Conservation (phyloP, 2,797 vertebrate genomes). For the Pelochelys cantorii region DNA sequence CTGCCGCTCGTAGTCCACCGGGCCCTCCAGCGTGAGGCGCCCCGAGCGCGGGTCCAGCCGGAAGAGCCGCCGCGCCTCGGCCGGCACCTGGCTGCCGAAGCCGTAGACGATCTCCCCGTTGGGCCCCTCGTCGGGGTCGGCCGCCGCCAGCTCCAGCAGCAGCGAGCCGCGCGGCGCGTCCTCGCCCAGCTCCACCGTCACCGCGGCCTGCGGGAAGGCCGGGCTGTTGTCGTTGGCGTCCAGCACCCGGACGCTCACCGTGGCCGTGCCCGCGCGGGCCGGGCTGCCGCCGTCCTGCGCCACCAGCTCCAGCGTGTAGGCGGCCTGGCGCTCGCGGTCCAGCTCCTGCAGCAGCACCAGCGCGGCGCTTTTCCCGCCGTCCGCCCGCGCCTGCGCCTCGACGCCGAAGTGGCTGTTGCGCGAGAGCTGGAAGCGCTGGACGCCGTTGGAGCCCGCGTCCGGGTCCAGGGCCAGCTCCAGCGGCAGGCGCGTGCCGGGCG, state of each 20-base stretch:
- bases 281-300: conserved; percentile 93
- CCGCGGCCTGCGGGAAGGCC: conserved; percentile 88
- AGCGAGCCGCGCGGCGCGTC: conserved; percentile 87
- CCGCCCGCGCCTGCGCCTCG: conserved; percentile 93
- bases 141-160: conserved; percentile 89
- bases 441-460: conserved; percentile 92
- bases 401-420: conserved; percentile 92
- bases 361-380: conserved; percentile 94
- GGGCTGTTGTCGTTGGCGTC: conserved; percentile 97
- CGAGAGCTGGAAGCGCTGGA: conserved; percentile 94
- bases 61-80: conserved; percentile 89
- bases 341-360: conserved; percentile 93
- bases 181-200: conserved; percentile 90
- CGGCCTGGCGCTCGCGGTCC: conserved; percentile 91
- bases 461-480: conserved; percentile 90
- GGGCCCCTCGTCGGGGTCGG: conserved; percentile 89
- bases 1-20: conserved; percentile 93
- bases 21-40: conserved; percentile 85
- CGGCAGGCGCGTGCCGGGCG: conserved; percentile 89
- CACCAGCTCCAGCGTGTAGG: conserved; percentile 89
- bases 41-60: conserved; percentile 88
- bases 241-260: conserved; percentile 89
- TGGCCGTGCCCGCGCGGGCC: conserved; percentile 85
- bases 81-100: conserved; percentile 88
- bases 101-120: conserved; percentile 92